Percentiles rank a stretch among this genome's conserved stretches.
Conservation (phyloP, 2,113 vertebrate species). For the Pseudolaguvia tuberculata region DNA sequence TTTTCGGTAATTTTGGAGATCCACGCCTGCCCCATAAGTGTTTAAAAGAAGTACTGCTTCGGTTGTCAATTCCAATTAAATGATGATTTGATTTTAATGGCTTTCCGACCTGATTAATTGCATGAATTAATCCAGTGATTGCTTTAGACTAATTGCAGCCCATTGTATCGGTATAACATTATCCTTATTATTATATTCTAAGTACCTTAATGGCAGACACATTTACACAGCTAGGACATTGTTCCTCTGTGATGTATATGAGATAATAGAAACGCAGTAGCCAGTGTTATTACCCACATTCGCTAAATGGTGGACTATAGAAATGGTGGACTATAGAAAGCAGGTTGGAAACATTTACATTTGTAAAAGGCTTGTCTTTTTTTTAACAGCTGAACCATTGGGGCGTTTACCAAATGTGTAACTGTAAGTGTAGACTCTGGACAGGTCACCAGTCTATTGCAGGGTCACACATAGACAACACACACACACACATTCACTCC, state of each 20-base stretch:
- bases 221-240: not conserved
- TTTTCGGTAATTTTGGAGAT: not conserved
- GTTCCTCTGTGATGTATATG: not conserved
- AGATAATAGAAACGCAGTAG: not conserved
- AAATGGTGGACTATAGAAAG: too few relatives aligned
- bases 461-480: too few relatives aligned
- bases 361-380: too few relatives aligned
- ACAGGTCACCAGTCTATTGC: too few relatives aligned
- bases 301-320: too few relatives aligned
- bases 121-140: constrained; percentile 21
- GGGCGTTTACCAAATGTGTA: too few relatives aligned
- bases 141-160: constrained; percentile 24
- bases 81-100: constrained; percentile 26
- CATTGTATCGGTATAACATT: constrained; percentile 23
- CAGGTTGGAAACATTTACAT: not conserved
- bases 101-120: constrained; percentile 18
- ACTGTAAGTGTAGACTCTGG: too few relatives aligned
- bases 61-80: constrained; percentile 15
- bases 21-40: not conserved
- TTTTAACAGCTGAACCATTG: too few relatives aligned
- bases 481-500: too few relatives aligned
- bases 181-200: constrained; percentile 7
- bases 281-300: not conserved
- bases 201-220: constrained; percentile 8
- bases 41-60: not conserved